Evolutionary conservation across 2,888 invertebrate species (phyloP), one percentile per base, ranked within the genome.

Genomic region (Stenchaetothrips biformis): DNA sequence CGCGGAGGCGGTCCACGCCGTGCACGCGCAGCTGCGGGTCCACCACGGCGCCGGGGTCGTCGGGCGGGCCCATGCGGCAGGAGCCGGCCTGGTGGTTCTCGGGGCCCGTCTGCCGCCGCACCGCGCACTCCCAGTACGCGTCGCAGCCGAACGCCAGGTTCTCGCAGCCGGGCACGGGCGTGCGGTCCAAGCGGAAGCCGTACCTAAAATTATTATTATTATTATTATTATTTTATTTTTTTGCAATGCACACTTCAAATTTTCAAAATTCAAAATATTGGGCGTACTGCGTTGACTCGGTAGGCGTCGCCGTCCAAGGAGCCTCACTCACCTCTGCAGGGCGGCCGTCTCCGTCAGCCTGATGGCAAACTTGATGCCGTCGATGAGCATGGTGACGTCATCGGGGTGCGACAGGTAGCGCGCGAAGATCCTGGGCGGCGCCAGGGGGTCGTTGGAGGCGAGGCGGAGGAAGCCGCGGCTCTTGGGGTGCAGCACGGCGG

Each of bases 401-500:
- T 94, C 91, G 0, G 92, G 91, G 84, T 94, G 91, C 0, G 92
- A 91, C 53, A 95, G 88, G 86, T 93, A 93, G 88, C 95, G 95
- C 49, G 95, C 95, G 85, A 92, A 93, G 81, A 98, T 96, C 84
- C 93, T 89, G 0, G 98, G 98, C 83, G 93, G 91, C 1, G 91
- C 92, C 78, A 93, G 88, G 0, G 98, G 97, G 87, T 98, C 92
- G 79, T 89, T 90, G 13, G 92, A 93, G 82, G 89, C 90, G 48
- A 98, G 89, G 83, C 92, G 92, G 6, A 94, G 86, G 53, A 90
- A 90, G 0, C 98, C 98, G 13, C 94, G 90, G 83, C 96, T 96
- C 86, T 94, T 93, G 0, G 98, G 96, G 85, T 96, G 93, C 84
- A 98, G 86, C 0, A 95, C 91, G 0, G 95, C 92, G 0, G 95